Conservation (phyloP, 2,888 invertebrate species). For the Eristalis intricaria region DNA sequence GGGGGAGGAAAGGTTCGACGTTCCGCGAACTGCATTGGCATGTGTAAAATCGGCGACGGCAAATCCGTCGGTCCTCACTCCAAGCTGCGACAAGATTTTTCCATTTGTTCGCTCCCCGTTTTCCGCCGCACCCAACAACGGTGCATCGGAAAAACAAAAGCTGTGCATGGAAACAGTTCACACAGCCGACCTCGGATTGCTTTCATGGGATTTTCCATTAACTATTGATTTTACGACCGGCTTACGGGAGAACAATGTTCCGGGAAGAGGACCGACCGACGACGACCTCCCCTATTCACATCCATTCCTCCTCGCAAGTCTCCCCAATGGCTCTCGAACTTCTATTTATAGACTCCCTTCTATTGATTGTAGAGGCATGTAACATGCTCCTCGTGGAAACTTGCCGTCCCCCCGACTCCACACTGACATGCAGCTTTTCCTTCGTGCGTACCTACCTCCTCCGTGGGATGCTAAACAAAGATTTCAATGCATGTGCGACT, state of each 20-base stretch:
- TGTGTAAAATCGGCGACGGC: not conserved
- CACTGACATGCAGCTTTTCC: conserved; percentile 12
- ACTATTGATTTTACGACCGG: conserved; percentile 41
- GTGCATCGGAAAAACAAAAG: not conserved
- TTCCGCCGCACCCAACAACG: not conserved
- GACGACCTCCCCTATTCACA: not conserved
- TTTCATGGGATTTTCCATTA: not conserved
- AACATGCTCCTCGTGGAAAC: not conserved
- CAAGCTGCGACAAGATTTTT: not conserved
- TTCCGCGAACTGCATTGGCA: not conserved
- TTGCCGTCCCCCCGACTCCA: not conserved
- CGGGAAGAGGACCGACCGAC: not conserved
- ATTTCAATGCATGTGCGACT: not conserved
- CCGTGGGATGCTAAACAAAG: not conserved
- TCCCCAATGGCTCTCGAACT: conserved; percentile 22
- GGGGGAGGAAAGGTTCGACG: not conserved
- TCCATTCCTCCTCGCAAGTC: not conserved
- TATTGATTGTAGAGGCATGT: conserved; percentile 54
- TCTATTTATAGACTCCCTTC: conserved; percentile 47
- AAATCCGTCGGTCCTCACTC: not conserved
- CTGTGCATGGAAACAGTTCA: not conserved
- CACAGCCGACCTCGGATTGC: not conserved
- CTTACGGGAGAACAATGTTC: conserved; percentile 34
- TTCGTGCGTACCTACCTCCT: conserved; percentile 9
- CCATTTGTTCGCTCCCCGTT: not conserved